Evolutionary conservation across 2,888 invertebrate genomes (phyloP), one percentile per base, ranked within the genome.

Genomic region (Melipona bicolor): DNA sequence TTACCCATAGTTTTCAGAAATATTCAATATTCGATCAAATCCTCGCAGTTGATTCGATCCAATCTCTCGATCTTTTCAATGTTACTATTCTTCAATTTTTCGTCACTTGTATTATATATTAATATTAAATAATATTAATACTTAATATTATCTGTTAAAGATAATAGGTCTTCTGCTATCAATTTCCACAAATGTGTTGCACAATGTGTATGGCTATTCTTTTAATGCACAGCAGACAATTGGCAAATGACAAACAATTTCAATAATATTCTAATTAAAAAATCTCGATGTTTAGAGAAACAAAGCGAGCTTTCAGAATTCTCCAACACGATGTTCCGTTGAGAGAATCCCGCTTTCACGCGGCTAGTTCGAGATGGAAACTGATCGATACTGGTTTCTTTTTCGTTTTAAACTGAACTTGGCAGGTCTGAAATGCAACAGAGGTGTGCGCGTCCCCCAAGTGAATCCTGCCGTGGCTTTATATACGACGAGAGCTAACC

Each of bases 401-500:
- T n/a, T 61, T 59, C 52, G 43, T 19, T 17, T 32, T 36, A 32
- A 64, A 59, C 50, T 76, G 21, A 64, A 62, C 19, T 43, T 54
- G 0, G 61, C 56, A 61, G 15, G 52, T 49, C 65, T 73, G 67
- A 49, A 73, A 36, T 62, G 49, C 65, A 32, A 65, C 54, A 15
- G n/a, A n/a, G 36, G 56, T 74, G 62, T 78, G 78, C 54, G 27
- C 52, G 64, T 73, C 36, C 56, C n/a, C 56, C n/a, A 62, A 62
- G 74, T 62, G 83, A 71, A 84, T 84, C 83, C 52, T 68, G 71
- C 75, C 13, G 70, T 4, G 73, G n/a, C 70, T 84, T 84, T 85
- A 85, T 85, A 85, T 83, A 83, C 69, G 56, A n/a, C 19, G 19
- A 27, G 43, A 6, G 11, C 56, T 32, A 49, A 27, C 67, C 67